Conservation (phyloP, 1,140 invertebrate genomes). For the Amphibalanus amphitrite region DNA sequence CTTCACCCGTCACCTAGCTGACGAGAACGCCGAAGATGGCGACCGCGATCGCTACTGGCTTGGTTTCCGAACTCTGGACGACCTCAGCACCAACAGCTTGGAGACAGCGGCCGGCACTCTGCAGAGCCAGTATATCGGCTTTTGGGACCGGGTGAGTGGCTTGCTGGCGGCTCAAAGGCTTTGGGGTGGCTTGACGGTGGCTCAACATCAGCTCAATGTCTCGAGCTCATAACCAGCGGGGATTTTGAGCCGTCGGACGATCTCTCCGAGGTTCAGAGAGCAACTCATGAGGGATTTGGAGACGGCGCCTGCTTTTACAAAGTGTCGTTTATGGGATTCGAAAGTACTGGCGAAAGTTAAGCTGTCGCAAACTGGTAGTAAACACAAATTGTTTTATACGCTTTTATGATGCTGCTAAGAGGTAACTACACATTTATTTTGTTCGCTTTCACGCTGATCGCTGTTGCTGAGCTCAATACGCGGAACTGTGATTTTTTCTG, state of each 20-base stretch:
- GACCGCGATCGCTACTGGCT: slow-evolving; percentile 47
- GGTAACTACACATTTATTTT: too few species aligned
- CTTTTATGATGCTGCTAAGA: too few species aligned
- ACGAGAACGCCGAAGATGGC: slow-evolving; percentile 35
- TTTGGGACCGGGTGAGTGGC: slow-evolving; percentile 47
- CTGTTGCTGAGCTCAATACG: too few species aligned
- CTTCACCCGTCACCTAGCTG: slow-evolving; percentile 59
- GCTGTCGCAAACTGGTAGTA: too few species aligned
- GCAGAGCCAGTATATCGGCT: slow-evolving; percentile 84
- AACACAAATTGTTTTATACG: too few species aligned
- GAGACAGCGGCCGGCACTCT: slow-evolving; percentile 79
- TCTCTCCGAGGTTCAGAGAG: too few species aligned
- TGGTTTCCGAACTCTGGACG: slow-evolving; percentile 71
- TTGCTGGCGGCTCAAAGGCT: background rate
- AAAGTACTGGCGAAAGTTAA: too few species aligned
- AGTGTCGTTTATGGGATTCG: too few species aligned
- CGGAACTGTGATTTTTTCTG: too few species aligned
- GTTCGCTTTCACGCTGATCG: too few species aligned
- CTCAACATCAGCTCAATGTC: background rate
- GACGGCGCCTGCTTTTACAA: too few species aligned
- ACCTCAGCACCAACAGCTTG: slow-evolving; percentile 76
- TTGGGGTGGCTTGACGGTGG: background rate
- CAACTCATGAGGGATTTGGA: too few species aligned
- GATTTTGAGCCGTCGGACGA: slow-evolving; percentile 35
- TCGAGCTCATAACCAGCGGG: background rate